phyloP scores from a whole-genome alignment of 1,140 invertebrate genomes.

The Cydia splendana region DNA sequence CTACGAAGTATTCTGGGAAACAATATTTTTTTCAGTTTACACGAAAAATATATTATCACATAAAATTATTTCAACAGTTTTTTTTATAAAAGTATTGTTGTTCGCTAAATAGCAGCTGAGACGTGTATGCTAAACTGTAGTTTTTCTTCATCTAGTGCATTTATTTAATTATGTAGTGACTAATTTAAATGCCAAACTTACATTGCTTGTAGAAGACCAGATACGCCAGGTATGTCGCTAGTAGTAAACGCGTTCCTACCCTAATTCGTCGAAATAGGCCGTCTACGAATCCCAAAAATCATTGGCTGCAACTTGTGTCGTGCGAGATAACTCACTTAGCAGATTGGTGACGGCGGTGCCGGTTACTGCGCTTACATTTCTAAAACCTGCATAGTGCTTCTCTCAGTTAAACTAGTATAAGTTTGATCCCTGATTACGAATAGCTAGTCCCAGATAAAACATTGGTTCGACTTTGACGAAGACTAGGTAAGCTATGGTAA shows the following conservation, averaged over 20 bases:
- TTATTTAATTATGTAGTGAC: too few relatives aligned
- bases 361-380: slow-evolving; percentile 6
- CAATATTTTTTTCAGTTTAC: too few relatives aligned
- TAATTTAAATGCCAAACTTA: too few relatives aligned
- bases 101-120: too few relatives aligned
- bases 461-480: neutral
- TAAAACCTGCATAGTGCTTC: neutral
- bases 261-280: neutral
- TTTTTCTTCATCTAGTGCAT: too few relatives aligned
- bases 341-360: slow-evolving; percentile 15
- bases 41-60: too few relatives aligned
- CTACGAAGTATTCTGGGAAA: too few relatives aligned
- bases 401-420: neutral
- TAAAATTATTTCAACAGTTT: too few relatives aligned
- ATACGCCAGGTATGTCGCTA: neutral
- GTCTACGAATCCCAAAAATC: slow-evolving; percentile 1
- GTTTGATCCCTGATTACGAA: neutral
- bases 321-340: slow-evolving; percentile 23
- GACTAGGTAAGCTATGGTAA: neutral
- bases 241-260: neutral
- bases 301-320: neutral
- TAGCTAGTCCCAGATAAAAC: neutral
- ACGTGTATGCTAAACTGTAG: too few relatives aligned
- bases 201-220: neutral
- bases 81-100: too few relatives aligned